Percentiles rank a stretch among this genome's conserved stretches.
Evolutionary conservation across 2,888 invertebrate species (phyloP).

Genomic region (Lycaena phlaeas): DNA sequence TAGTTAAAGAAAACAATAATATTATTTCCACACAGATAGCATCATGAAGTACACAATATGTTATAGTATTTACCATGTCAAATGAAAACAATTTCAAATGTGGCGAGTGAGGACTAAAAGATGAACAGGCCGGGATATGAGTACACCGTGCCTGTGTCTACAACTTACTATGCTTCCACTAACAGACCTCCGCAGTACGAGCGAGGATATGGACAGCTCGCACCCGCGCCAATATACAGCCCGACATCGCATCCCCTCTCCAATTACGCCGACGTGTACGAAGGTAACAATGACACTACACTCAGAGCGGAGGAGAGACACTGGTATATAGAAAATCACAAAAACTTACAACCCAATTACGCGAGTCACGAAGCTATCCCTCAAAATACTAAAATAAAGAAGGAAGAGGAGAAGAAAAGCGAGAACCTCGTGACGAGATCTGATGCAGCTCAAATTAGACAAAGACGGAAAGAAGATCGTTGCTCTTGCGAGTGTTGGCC

Average conservation of each 20-base stretch:
- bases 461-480: conserved; percentile 60
- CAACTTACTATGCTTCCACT: conserved; percentile 58
- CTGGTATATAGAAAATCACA: conserved; percentile 70
- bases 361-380: conserved; percentile 46
- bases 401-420: conserved; percentile 61
- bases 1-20: too few species aligned
- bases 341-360: conserved; percentile 53
- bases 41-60: conserved; percentile 28
- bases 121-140: conserved; percentile 71
- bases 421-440: conserved; percentile 49
- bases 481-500: conserved; percentile 72
- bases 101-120: conserved; percentile 57
- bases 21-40: too few species aligned
- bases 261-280: conserved; percentile 66
- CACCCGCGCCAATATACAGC: conserved; percentile 53
- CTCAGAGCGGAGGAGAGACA: conserved; percentile 65
- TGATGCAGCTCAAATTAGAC: conserved; percentile 48
- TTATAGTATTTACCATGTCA: conserved; percentile 11
- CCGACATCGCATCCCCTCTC: conserved; percentile 60
- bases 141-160: conserved; percentile 63
- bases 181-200: conserved; percentile 65
- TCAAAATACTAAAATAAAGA: conserved; percentile 65
- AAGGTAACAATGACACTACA: conserved; percentile 68
- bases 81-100: conserved; percentile 57
- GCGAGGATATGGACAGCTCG: conserved; percentile 55